These are phyloP conservation scores for Nesogale talazaci DNA, from an alignment of 2,113 vertebrate genomes.

Conservation along the genomic window DNA sequence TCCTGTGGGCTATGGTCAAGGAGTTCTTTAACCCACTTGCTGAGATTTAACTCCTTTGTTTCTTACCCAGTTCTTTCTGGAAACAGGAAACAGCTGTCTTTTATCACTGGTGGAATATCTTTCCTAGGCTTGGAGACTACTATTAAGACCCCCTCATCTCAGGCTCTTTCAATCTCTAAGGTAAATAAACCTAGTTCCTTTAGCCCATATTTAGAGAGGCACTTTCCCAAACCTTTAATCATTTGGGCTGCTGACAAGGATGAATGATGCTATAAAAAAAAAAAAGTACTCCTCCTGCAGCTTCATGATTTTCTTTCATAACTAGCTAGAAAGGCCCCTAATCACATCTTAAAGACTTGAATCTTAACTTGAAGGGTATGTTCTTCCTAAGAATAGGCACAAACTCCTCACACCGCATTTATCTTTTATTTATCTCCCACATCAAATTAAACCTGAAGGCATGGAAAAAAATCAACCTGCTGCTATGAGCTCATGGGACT, in stretches of 20 bases:
- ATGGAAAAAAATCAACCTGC: not conserved
- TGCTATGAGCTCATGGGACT: not conserved
- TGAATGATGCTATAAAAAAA: not conserved
- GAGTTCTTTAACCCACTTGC: slow-evolving; percentile 29
- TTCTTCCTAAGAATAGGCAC: slow-evolving; percentile 29
- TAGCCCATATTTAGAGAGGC: slow-evolving; percentile 32
- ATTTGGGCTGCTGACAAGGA: slow-evolving; percentile 29
- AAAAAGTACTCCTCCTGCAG: not conserved
- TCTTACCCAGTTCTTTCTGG: not conserved
- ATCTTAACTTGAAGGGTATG: slow-evolving; percentile 10
- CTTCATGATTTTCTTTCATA: not conserved
- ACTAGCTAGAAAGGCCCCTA: slow-evolving; percentile 11
- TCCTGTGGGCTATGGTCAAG: not conserved
- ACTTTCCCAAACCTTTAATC: slow-evolving; percentile 65
- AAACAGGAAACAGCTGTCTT: slow-evolving; percentile 68
- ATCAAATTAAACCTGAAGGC: not conserved
- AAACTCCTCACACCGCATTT: not conserved
- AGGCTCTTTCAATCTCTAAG: slow-evolving; percentile 32
- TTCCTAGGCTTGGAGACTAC: slow-evolving; percentile 40
- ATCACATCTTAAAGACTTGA: not conserved
- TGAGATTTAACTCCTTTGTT: not conserved
- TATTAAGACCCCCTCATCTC: slow-evolving; percentile 49
- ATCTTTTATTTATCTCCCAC: not conserved
- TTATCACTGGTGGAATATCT: slow-evolving; percentile 39
- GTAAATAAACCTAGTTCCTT: slow-evolving; percentile 63